A percentile compares a stretch with the other conserved stretches of the same genome.
Evolutionary conservation across 2,797 vertebrate genomes (phyloP).

Genomic region (Catostomus latipinnis): DNA sequence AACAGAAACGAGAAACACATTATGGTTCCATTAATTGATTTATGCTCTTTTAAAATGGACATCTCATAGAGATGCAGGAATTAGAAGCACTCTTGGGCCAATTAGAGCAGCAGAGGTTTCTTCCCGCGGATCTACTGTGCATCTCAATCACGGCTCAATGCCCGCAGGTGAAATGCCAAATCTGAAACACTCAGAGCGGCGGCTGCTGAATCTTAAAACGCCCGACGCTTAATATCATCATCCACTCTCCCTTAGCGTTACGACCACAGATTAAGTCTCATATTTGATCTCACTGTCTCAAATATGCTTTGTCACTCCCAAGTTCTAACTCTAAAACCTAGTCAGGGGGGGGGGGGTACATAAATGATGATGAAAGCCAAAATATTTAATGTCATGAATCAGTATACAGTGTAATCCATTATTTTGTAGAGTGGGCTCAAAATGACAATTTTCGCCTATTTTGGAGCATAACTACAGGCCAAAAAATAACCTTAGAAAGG

Average conservation of each 20-base stretch:
- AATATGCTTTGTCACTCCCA: too few relatives aligned
- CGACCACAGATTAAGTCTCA: not conserved
- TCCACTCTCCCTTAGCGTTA: too few relatives aligned
- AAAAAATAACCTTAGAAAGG: too few relatives aligned
- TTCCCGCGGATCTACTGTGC: constrained; percentile 58
- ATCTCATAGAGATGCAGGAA: constrained; percentile 72
- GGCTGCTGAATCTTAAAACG: constrained; percentile 72
- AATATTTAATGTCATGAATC: too few relatives aligned
- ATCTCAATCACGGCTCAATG: constrained; percentile 72
- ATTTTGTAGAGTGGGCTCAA: too few relatives aligned
- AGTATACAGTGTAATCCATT: too few relatives aligned
- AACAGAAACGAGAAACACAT: constrained; percentile 77
- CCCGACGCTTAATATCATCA: constrained; percentile 54
- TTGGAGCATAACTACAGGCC: too few relatives aligned
- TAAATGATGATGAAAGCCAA: too few relatives aligned
- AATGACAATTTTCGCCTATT: too few relatives aligned
- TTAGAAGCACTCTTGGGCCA: constrained; percentile 74
- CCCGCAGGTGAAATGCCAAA: constrained; percentile 80
- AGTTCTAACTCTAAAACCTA: too few relatives aligned
- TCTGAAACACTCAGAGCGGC: constrained; percentile 54
- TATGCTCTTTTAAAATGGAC: constrained; percentile 75
- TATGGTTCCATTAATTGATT: constrained; percentile 80
- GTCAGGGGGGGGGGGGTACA: too few relatives aligned
- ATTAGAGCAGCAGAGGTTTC: constrained; percentile 70
- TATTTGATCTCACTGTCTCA: not conserved